Base-by-base conservation (phyloP, 2,888 invertebrate genomes). In the Anaspis maculata region DNA sequence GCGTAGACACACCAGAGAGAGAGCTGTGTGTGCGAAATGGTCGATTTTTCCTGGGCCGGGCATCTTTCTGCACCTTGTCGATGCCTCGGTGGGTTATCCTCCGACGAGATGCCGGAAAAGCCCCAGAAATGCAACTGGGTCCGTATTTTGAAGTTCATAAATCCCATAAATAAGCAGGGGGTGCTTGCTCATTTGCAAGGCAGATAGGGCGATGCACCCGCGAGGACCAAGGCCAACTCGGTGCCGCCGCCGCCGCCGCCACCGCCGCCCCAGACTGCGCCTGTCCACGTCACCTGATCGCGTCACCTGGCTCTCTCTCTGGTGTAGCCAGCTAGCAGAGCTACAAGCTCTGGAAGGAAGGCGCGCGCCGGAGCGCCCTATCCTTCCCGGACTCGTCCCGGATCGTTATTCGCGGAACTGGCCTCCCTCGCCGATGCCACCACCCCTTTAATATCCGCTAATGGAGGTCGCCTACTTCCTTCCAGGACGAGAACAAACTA, bases 381-480 rank as follows among this genome's bases (percentile, higher is more conserved):
- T 51, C 51, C 52, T 52, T 47, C 41, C 48, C 49, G 52, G 52
- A 52, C 49, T 48, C 49, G 52, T 53, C 54, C 58, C 57, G 62
- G 63, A 66, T 66, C 65, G 65, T 66, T 66, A 66, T 66, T 64
- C 64, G 65, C 53, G 58, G 61, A 49, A n/a, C n/a, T n/a, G 52
- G 54, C 55, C 54, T 51, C 55, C 59, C 61, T 55, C 54, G 52
- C 42, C 56, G 50, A 56, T 59, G 61, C 62, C 62, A 46, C 55
- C 55, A 53, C 56, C 58, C 55, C 56, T 52, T 58, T 57, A 57
- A 60, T 57, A 58, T 58, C 54, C 51, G 52, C 59, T 57, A 57
- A 59, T 61, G 59, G 62, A 56, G 57, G 57, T 48, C 39, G 49
- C 50, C 52, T 49, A 50, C 39, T 22, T 9, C 24, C 19, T 19